These are phyloP conservation scores for Probaryconus sp. DNA, from an alignment of 1,140 invertebrate genomes.

Conservation along the genomic window DNA sequence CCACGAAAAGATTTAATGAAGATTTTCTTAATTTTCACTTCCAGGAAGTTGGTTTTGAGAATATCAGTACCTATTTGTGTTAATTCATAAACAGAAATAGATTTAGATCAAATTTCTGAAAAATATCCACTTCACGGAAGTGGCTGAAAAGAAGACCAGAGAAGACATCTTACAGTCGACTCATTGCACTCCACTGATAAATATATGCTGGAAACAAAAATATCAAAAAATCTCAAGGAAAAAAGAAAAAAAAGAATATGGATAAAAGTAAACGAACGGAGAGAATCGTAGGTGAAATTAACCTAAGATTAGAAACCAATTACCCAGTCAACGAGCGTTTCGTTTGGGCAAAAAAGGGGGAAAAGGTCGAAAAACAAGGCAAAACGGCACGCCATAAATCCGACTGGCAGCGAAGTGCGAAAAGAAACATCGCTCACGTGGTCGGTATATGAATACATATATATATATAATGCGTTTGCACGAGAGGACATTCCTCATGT, in stretches of 20 bases:
- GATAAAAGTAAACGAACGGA: neutral
- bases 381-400: constrained; percentile 57
- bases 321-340: constrained; percentile 59
- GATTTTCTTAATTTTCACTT: too few species aligned
- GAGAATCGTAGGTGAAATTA: constrained; percentile 20
- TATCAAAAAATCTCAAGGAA: too few species aligned
- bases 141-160: too few species aligned
- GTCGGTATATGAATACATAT: constrained; percentile 55
- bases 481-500: constrained; percentile 55
- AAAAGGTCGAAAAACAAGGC: constrained; percentile 48
- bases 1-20: too few species aligned
- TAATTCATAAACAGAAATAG: too few species aligned
- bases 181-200: too few species aligned
- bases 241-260: constrained; percentile 9
- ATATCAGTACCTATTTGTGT: too few species aligned
- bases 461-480: constrained; percentile 39
- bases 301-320: constrained; percentile 60
- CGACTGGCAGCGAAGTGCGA: constrained; percentile 61
- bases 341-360: constrained; percentile 44
- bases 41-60: too few species aligned
- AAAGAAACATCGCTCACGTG: constrained; percentile 63
- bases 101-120: too few species aligned
- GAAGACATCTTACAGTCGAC: too few species aligned
- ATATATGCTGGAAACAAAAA: too few species aligned
- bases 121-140: too few species aligned